A percentile compares a stretch with the other conserved stretches of the same genome.
Conservation (phyloP, 1,140 invertebrate species). For the Colletes gigas region DNA sequence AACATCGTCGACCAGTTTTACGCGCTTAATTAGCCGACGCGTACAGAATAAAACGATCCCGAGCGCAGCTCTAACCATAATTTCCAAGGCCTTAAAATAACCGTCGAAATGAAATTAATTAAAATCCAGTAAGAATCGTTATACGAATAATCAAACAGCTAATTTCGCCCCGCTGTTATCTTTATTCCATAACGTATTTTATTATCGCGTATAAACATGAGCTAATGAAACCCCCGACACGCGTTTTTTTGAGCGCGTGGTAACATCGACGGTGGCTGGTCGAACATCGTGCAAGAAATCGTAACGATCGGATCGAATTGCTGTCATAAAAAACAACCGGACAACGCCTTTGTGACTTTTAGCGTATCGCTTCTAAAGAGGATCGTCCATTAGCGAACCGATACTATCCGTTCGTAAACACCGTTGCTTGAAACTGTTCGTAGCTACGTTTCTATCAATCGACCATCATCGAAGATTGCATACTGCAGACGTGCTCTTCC, state of each 20-base stretch:
- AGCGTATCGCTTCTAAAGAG: background rate
- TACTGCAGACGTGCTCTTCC: background rate
- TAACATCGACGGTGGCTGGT: background rate
- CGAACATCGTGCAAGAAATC: background rate
- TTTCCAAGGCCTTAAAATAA: background rate
- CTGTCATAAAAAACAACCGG: too few species aligned
- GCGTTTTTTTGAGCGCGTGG: background rate
- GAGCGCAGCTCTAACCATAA: background rate
- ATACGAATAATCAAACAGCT: background rate
- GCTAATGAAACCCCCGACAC: background rate
- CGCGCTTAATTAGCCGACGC: slow-evolving; percentile 33
- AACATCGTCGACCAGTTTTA: slow-evolving; percentile 7
- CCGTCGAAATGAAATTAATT: background rate
- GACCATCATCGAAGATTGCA: too few species aligned
- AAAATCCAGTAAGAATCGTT: background rate
- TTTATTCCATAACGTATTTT: background rate
- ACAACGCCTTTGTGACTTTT: background rate
- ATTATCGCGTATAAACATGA: background rate
- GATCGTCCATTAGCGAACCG: background rate
- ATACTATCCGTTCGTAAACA: background rate
- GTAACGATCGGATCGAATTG: background rate
- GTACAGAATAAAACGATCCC: background rate
- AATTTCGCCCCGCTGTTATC: background rate
- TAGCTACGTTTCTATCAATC: too few species aligned
- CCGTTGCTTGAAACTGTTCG: too few species aligned